Percentiles rank a stretch among this genome's conserved stretches.
Conservation (phyloP, 2,888 invertebrate genomes). For the Microctonus hyperodae region DNA sequence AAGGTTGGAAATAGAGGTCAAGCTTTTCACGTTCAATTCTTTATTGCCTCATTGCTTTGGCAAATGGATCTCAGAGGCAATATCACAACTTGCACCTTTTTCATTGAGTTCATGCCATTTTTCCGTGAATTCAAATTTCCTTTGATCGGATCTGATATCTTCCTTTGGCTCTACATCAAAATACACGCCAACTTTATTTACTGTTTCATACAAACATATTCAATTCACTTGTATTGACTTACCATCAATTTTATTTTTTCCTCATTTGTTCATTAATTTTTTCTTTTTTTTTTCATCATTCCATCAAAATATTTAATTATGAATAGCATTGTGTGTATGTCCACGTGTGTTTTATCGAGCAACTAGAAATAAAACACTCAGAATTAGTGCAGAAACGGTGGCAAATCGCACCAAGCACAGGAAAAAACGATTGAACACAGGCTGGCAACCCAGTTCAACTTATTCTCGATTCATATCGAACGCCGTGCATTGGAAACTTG, state of each 20-base stretch:
- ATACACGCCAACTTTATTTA: slow-evolving; percentile 14
- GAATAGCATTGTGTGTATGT: no score
- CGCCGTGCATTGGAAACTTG: slow-evolving; percentile 28
- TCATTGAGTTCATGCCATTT: slow-evolving; percentile 16
- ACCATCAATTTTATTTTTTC: no score
- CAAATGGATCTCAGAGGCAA: slow-evolving; percentile 26
- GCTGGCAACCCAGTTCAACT: slow-evolving; percentile 27
- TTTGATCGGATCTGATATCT: slow-evolving; percentile 25
- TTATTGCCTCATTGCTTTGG: slow-evolving; percentile 31
- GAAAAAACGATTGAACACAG: no score
- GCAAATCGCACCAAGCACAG: no score
- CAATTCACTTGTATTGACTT: no score
- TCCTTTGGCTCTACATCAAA: no score
- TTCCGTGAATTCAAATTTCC: background rate
- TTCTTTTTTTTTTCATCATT: no score
- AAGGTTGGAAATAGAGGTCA: slow-evolving; percentile 25
- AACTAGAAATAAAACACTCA: no score
- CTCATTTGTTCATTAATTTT: no score
- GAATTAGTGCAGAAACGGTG: no score
- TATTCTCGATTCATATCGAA: slow-evolving; percentile 30
- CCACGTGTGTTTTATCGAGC: no score
- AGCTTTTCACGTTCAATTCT: slow-evolving; percentile 32
- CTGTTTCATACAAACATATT: background rate
- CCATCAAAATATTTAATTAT: no score
- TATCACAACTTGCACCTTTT: slow-evolving; percentile 17